Conservation (phyloP, 2,113 vertebrate species). For the Microcebus tavaratra region DNA sequence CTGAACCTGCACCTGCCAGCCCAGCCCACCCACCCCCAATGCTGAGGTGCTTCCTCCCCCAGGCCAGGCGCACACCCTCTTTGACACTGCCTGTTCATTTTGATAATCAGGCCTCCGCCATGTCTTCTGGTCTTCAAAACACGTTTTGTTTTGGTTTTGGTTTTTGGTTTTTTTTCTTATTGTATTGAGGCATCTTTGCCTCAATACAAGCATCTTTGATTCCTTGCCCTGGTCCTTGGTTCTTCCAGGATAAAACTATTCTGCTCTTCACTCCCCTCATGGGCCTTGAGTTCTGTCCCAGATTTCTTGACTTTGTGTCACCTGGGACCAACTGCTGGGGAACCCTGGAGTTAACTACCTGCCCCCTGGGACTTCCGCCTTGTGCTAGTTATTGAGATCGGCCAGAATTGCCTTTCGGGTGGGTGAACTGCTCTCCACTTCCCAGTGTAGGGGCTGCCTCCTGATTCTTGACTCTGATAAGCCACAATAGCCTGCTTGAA, state of each 20-base stretch:
- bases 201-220: not conserved
- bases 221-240: not conserved
- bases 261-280: too few species aligned
- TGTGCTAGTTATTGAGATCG: not conserved
- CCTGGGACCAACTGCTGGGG: not conserved
- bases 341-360: not conserved
- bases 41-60: not conserved
- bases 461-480: not conserved
- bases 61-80: not conserved
- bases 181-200: too few species aligned
- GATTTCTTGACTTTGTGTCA: not conserved
- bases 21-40: not conserved
- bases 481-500: not conserved
- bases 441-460: not conserved
- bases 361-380: not conserved
- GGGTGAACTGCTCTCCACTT: not conserved
- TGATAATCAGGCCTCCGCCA: not conserved
- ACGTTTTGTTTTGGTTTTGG: not conserved
- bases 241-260: not conserved
- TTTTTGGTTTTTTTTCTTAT: not conserved
- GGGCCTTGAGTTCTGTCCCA: not conserved
- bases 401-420: not conserved
- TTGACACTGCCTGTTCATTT: not conserved
- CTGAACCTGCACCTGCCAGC: not conserved
- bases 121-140: not conserved